Base-by-base conservation (phyloP, 1,140 invertebrate genomes). In the Solenopsis fugax region DNA sequence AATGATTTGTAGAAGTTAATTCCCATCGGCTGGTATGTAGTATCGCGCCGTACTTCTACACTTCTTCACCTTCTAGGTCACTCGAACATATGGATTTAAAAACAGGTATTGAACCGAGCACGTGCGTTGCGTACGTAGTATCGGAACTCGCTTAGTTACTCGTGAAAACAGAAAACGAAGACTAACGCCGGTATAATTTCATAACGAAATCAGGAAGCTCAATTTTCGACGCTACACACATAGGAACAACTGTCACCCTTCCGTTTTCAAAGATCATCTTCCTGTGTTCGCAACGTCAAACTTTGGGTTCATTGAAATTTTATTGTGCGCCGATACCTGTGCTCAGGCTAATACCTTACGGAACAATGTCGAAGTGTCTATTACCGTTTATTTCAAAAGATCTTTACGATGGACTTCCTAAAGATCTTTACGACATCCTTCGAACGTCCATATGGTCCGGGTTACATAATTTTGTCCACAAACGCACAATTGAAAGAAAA, bases 1-100 rank as follows among this genome's bases (percentile, higher is more conserved):
- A 82, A 73, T 82, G 80, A 82, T 60, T 82, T 82, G 67, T 73
- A 73, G 69, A 73, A 82, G 54, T 82, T 82, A 82, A 82, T 82
- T 82, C 52, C 41, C 41, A 54, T 73, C 34, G 52, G 12, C 37
- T 41, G 52, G 2, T 37, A 29, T 29, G 29, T 29, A 48, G 18
- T 24, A 18, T 6, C 67, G 9, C 9, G 13, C 13, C 4, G 34
- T n/a, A 7, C 41, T 37, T 72, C 67, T 29, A 34, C 54, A 24
- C 37, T 58, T 48, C 37, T 56, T 58, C 18, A 21, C 18, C 41
- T 60, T 82, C 37, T 60, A 72, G 37, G 41, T 84, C 34, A 60
- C 67, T 82, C 24, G 41, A 82, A 18, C 37, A 37, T 24, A n/a
- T 41, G 13, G 6, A 50, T 75, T 75, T 48, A 21, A 82, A 60